Evolutionary conservation across 2,113 vertebrate species (phyloP), one percentile per base, ranked within the genome.

Genomic region (Brachypteracias leptosomus): DNA sequence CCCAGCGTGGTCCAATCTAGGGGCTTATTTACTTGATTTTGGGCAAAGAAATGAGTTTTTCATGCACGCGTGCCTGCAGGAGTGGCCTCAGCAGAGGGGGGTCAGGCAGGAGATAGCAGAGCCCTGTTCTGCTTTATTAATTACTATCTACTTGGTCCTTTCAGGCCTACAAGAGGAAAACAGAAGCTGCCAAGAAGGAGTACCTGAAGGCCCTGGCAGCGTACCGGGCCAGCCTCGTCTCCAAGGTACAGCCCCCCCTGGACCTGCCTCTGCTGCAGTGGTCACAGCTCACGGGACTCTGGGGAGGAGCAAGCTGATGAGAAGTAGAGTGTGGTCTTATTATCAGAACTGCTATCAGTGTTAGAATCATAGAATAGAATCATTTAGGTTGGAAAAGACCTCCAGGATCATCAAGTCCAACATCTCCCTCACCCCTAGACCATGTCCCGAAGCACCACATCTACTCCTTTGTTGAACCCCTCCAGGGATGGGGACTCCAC

Each of bases 101-200:
- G 46, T 16, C 46, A 36, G 47, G 36, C 29, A 42, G 54, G 49
- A 13, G 33, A 26, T 65, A 81, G 84, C 49, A 18, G 2, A 67
- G 31, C 54, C 46, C 33, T 66, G 2, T 35, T 82, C 49, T 49
- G 10, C 65, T 91, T 52, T 31, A 4, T 24, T 96, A 71, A 95
- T 84, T 52, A 16, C 80, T 85, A 10, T 72, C 87, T 36, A 4
- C 79, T 97, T 96, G 95, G 20, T 71, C 97, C 95, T 98, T 98
- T 59, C 98, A 99, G 99, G 99, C 98, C 35, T 99, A 99, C 98
- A 99, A 99, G 98, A 99, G 99, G 98, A 99, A 99, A 98, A 99
- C 99, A 19, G 99, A 99, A 98, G 99, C 99, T 3, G 99, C 99
- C 6, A 99, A 99, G 98, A 99, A 99, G 98, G 99, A 99, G 91